Percentiles rank a stretch among this genome's conserved stretches.
phyloP scores from a whole-genome alignment of 2,113 vertebrate species.

The Pseudorectes ferrugineus region DNA sequence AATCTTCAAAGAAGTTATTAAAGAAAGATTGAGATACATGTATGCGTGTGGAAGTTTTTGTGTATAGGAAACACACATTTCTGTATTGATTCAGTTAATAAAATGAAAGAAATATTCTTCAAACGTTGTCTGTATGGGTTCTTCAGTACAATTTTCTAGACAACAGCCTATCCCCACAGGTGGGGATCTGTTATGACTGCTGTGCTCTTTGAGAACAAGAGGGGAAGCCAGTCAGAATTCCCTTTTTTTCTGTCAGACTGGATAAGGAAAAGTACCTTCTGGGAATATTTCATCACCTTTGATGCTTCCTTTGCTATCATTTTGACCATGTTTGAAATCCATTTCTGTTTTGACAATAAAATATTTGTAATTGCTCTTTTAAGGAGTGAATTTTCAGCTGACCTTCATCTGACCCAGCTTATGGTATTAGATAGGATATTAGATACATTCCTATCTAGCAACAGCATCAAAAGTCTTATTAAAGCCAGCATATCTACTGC shows the following conservation, averaged over 20 bases:
- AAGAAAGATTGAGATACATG: neutral
- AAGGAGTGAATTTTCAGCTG: neutral
- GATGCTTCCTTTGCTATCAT: neutral
- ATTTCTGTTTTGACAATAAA: neutral
- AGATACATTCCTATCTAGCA: neutral
- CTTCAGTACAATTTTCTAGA: neutral
- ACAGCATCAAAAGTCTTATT: neutral
- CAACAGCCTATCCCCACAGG: rapidly evolving
- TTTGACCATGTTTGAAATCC: neutral
- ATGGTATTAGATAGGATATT: neutral
- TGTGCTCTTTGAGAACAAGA: neutral
- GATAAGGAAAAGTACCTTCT: neutral
- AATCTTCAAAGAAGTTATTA: neutral
- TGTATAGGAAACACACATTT: neutral
- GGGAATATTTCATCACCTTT: neutral
- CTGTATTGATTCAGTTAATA: neutral
- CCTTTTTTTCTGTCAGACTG: neutral
- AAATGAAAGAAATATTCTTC: neutral
- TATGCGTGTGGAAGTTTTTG: neutral
- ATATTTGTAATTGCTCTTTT: neutral
- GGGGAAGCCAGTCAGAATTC: neutral
- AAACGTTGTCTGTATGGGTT: neutral
- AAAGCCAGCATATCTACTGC: neutral
- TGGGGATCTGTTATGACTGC: neutral
- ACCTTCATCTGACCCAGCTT: neutral